Base-by-base conservation (phyloP, 2,888 invertebrate species). In the Oscheius sp. region DNA sequence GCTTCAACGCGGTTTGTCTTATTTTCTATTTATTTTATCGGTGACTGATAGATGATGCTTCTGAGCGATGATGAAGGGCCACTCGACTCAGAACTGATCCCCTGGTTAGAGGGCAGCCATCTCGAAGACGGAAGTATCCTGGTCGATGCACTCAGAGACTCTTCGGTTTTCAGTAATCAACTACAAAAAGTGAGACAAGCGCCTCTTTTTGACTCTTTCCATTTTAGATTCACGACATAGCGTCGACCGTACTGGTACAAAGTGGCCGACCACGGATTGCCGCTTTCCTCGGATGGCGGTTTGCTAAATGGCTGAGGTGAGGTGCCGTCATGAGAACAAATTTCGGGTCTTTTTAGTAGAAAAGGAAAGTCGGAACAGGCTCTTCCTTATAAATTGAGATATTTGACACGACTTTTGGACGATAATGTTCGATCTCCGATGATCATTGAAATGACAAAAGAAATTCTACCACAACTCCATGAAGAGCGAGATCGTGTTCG, bases 331-430 rank as follows among this genome's bases (percentile, higher is more conserved):
- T 7, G 49, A 13, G 21, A 3, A 13, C 49, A 35, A 35, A 3
- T 64, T 46, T 13, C 43, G 13, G 21, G 13, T 35, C 2, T n/a
- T 41, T 69, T 18, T 29, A 72, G 72, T 13, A 25, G 12, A 16
- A 55, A 66, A n/a, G 21, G 35, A 1, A 68, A 64, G 18, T 3
- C 69, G 13, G 72, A 71, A 7, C 55, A 63, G 6, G 74, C 76
- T 29, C 64, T 76, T 18, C 76, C 76, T 12, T 76, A 74, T 56
- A 45, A 63, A n/a, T 69, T 76, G 13, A 71, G 76, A 18, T 72
- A 69, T 45, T 59, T 76, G 43, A 53, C 63, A n/a, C 56, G 56
- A 1, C 52, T 74, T 0, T 23, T 76, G 64, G 72, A 71, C 27
- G 71, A 68, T 49, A 61, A 71, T 13, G 64, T 43, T 21, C 58